Base-by-base conservation (phyloP, 1,140 invertebrate species). In the Penaeus vannamei region DNA sequence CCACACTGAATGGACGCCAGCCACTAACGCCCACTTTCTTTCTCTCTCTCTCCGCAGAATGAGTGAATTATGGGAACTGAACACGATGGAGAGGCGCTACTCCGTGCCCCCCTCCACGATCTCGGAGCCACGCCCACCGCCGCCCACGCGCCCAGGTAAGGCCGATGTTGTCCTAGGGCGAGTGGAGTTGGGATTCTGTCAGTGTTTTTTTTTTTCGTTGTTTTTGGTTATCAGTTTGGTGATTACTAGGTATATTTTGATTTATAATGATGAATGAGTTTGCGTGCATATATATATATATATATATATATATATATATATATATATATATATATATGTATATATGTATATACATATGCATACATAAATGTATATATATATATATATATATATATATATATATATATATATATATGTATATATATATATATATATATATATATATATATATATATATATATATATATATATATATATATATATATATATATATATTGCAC, bases 81-180 rank as follows among this genome's bases (percentile, higher is more conserved):
- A 90, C 81, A 90, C 89, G 2, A 90, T 86, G 85, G 89, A 90
- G 4, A 46, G 89, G 17, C 76, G 89, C 14, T 86, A 90, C 62
- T 87, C 89, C 32, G 61, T 89, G 69, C 85, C 80, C n/a, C 82
- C 85, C 59, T 90, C 89, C 53, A 86, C 79, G 59, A 86, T 83
- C 76, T 83, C 89, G 0, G 89, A 90, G 69, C 85, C 80, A 14
- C 81, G 89, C 60, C 79, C 83, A 0, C 72, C 66, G 8, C 62
- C 29, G 4, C 60, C 64, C 2, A 23, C 84, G 26, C 89, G 81
- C 26, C 72, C 53, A 53, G 53, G 53, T 53, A 53, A 53, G 12
- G 53, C 53, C 53, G 1, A 1, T 53, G 53, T 53, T 8, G 2
- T 10, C 12, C 17, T 53, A 14, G 17, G 0, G 1, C 10, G 10